Base-by-base conservation (phyloP, 2,113 vertebrate genomes). In the Anguilla rostrata region DNA sequence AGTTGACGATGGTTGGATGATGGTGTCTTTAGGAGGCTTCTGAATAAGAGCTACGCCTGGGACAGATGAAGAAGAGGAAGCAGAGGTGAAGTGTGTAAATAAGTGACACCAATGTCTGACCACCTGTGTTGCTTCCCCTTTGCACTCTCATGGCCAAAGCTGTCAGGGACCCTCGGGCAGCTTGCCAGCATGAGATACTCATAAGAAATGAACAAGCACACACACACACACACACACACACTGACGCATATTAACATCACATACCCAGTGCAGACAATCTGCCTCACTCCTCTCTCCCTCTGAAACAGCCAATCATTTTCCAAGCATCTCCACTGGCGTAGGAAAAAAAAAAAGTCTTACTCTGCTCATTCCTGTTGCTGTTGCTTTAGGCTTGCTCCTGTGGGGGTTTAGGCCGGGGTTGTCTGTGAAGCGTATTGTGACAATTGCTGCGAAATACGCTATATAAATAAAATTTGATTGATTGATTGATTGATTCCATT, bases 221-320 rank as follows among this genome's bases (percentile, higher is more conserved):
- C 41, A 84, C 53, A 85, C n/a, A 82, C 79, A 49, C 60, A 63
- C 60, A 87, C 60, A 85, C 39, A 85, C 66, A 78, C 85, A 83
- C 81, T 81, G 4, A 87, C 34, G 82, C 40, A n/a, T 22, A 20
- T 20, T 43, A 75, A 46, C 75, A 78, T 39, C 81, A 78, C 71
- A 75, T 9, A 75, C n/a, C 34, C 29, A 34, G 26, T 14, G 80
- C 60, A 82, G 78, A 53, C 83, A 84, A 57, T 1, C 84, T 40
- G 49, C 66, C 41, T 56, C 39, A 57, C 63, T n/a, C 34, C 43
- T 46, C 26, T 29, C 71, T 12, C 9, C n/a, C 71, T 15, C 1
- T 34, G n/a, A 34, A 34, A 5, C 71, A 12, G 71, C n/a, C n/a
- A 29, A 34, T 75, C 71, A 75, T 71, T 71, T 71, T 71, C 5